A percentile compares a stretch with the other conserved stretches of the same genome.
These are phyloP conservation scores for Frieseomelitta varia DNA, from an alignment of 1,140 invertebrate species.

Conservation along the genomic window DNA sequence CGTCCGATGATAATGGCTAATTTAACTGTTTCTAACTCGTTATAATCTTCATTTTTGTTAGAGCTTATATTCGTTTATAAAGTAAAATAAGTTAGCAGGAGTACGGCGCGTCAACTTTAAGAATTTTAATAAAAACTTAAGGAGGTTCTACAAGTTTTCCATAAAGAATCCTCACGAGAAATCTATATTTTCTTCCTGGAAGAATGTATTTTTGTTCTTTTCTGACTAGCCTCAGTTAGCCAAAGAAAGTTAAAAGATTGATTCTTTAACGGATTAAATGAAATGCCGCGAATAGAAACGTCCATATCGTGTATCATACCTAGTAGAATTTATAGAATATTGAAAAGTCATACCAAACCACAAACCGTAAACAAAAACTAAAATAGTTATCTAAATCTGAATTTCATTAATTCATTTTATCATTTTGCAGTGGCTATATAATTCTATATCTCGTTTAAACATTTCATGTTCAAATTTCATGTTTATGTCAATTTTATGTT, in stretches of 20 bases:
- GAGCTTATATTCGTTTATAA: neutral
- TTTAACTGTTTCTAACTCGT: too few relatives aligned
- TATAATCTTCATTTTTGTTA: too few relatives aligned
- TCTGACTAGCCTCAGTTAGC: neutral
- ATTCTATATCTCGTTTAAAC: neutral
- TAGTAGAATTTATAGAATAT: too few relatives aligned
- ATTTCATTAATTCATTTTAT: neutral
- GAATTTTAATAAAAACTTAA: slow-evolving; percentile 2
- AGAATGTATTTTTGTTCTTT: neutral
- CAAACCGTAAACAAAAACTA: neutral
- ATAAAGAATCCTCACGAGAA: neutral
- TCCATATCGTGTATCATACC: too few relatives aligned
- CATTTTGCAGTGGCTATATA: neutral
- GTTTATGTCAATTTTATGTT: too few relatives aligned
- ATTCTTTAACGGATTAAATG: neutral
- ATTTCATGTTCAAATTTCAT: too few relatives aligned
- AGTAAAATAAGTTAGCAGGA: neutral
- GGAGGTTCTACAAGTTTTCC: neutral
- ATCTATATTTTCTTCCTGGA: neutral
- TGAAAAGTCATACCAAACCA: too few relatives aligned
- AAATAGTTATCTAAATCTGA: neutral
- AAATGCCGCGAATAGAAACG: neutral
- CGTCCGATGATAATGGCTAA: too few relatives aligned
- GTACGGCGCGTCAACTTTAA: neutral
- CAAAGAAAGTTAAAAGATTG: neutral